A percentile compares a stretch with the other conserved stretches of the same genome.
phyloP scores from a whole-genome alignment of 2,888 invertebrate genomes.

The Cheilosia urbana region DNA sequence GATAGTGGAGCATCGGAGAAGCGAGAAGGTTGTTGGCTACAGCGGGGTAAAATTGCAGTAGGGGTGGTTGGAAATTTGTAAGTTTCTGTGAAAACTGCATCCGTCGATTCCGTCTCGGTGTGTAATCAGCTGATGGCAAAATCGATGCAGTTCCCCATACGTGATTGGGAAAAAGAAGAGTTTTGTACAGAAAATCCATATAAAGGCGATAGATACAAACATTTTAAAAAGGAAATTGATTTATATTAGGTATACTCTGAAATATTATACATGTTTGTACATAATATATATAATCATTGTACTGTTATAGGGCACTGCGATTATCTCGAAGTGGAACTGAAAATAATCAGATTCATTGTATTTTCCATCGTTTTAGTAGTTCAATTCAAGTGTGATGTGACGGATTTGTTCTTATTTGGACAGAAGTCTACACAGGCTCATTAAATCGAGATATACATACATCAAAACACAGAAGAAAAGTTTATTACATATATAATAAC shows the following conservation, averaged over 20 bases:
- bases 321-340: constrained; percentile 32
- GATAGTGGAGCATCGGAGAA: neutral
- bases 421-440: neutral
- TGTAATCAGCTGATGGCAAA: constrained; percentile 72
- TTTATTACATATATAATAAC: neutral
- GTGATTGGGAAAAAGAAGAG: constrained; percentile 11
- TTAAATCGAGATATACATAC: constrained; percentile 14
- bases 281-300: constrained; percentile 2
- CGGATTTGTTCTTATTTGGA: constrained; percentile 2
- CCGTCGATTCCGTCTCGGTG: constrained; percentile 43
- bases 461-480: constrained; percentile 18
- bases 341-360: constrained; percentile 11
- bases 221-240: constrained; percentile 45
- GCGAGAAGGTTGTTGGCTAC: constrained; percentile 1
- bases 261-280: neutral
- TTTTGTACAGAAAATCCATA: constrained; percentile 15
- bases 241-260: constrained; percentile 22
- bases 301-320: constrained; percentile 51
- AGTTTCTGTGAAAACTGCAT: constrained; percentile 65
- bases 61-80: constrained; percentile 45
- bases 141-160: constrained; percentile 60
- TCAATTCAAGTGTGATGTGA: constrained; percentile 8
- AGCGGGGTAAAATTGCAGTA: constrained; percentile 29
- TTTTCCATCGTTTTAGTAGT: constrained; percentile 13
- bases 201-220: constrained; percentile 59